Percentiles rank a stretch among this genome's conserved stretches.
Conservation (phyloP, 2,888 invertebrate species). For the Ptychoptera albimana region DNA sequence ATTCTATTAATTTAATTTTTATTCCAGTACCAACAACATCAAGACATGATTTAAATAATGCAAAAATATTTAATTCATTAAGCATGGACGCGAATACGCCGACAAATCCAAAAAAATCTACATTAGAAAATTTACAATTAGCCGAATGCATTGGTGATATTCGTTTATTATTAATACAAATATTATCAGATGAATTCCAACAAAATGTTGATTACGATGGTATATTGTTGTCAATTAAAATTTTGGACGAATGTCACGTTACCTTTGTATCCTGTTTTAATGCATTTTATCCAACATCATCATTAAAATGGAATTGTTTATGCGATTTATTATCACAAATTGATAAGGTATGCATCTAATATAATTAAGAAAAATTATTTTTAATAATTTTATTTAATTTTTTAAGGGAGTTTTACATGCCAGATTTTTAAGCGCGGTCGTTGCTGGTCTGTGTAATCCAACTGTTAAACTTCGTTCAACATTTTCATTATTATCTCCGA, state of each 20-base stretch:
- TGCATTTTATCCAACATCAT: conserved; percentile 89
- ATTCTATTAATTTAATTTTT: too few species aligned
- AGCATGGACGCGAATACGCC: conserved; percentile 12
- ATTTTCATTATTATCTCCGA: conserved; percentile 47
- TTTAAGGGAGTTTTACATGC: conserved; percentile 23
- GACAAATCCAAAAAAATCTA: conserved; percentile 20
- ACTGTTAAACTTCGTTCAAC: conserved; percentile 56
- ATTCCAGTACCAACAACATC: conserved; percentile 4
- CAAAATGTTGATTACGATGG: conserved; percentile 26
- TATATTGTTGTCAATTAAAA: conserved; percentile 44
- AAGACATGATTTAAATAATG: conserved; percentile 2
- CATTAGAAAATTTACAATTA: conserved; percentile 51
- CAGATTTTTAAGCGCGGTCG: conserved; percentile 57
- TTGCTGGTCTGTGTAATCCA: conserved; percentile 72
- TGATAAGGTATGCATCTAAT: conserved; percentile 37
- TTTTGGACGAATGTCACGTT: conserved; percentile 77
- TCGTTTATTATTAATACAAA: conserved; percentile 60
- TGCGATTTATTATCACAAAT: conserved; percentile 64
- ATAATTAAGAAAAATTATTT: conserved; percentile 1
- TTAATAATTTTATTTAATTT: conserved; percentile 4
- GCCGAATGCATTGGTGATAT: conserved; percentile 80
- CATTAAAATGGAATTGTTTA: conserved; percentile 81
- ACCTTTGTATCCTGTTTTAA: conserved; percentile 88
- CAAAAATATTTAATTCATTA: conserved; percentile 12
- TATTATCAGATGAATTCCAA: conserved; percentile 57